Conservation (phyloP, 2,113 vertebrate genomes). For the Puffinus mauretanicus region DNA sequence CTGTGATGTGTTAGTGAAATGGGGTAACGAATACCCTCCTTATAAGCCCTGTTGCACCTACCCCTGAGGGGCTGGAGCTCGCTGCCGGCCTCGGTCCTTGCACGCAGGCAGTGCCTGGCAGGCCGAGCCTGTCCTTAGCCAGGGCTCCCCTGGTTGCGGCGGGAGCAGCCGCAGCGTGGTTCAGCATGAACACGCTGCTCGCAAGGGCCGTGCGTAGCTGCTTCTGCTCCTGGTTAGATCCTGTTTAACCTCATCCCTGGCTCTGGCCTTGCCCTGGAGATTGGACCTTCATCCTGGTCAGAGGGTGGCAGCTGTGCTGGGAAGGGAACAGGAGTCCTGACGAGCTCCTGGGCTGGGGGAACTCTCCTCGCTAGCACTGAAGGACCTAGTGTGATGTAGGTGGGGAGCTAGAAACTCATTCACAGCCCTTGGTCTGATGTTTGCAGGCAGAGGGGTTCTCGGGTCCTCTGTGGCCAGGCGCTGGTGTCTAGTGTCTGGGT, state of each 20-base stretch:
- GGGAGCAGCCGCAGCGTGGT: neutral
- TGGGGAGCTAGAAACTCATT: neutral
- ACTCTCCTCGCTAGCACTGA: neutral
- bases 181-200: neutral
- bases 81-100: neutral
- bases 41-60: neutral
- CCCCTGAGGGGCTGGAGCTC: neutral
- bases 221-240: neutral
- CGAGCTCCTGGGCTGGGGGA: neutral
- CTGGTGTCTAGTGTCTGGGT: neutral
- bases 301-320: neutral
- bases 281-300: neutral
- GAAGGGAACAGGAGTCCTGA: neutral
- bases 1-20: neutral
- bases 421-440: neutral
- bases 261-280: neutral
- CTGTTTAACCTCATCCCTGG: neutral
- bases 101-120: neutral
- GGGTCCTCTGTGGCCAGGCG: neutral
- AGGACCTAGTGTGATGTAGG: neutral
- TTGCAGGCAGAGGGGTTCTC: neutral
- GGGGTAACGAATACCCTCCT: neutral
- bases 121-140: neutral
- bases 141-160: neutral
- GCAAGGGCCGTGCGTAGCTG: neutral